Percentiles rank a stretch among this genome's conserved stretches.
Conservation (phyloP, 2,797 vertebrate species). For the Lepilemur ruficaudatus region DNA sequence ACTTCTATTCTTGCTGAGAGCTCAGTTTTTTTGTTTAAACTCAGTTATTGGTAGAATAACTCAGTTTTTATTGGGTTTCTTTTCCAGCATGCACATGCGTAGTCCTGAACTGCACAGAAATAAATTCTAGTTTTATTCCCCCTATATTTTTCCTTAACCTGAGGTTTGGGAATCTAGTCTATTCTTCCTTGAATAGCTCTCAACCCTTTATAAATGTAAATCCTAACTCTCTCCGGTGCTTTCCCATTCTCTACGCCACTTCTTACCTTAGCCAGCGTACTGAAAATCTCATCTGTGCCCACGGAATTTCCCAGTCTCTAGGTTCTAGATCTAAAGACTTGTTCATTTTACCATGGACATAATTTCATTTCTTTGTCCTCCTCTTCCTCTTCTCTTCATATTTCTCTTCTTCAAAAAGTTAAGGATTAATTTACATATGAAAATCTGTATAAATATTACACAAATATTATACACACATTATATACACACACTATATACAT, state of each 20-base stretch:
- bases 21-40: neutral
- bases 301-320: neutral
- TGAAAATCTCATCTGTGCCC: neutral
- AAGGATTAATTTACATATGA: neutral
- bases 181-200: neutral
- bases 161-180: neutral
- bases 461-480: neutral
- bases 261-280: neutral
- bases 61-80: neutral
- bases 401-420: neutral
- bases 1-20: neutral
- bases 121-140: neutral
- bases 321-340: neutral
- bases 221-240: neutral
- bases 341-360: neutral
- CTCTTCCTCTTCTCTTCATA: neutral
- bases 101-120: neutral
- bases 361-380: neutral
- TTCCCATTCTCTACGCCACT: neutral
- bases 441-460: neutral
- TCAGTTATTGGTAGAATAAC: neutral
- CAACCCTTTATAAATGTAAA: neutral
- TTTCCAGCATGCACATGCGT: neutral
- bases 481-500: neutral
- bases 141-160: neutral